phyloP scores from a whole-genome alignment of 2,113 vertebrate genomes.

The Thymallus thymallus region DNA sequence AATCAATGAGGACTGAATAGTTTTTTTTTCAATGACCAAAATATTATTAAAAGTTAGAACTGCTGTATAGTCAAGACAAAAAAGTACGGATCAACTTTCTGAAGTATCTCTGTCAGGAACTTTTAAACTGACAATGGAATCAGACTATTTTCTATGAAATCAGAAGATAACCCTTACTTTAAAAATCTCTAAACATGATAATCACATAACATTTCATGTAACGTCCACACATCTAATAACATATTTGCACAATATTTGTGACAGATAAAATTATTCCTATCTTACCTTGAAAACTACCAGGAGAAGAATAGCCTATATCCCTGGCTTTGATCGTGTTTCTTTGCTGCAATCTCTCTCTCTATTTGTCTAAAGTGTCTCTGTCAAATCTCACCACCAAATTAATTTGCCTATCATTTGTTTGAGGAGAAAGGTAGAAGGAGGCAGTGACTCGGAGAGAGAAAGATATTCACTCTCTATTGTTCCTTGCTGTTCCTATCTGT shows the following conservation, averaged over 20 bases:
- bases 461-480: constrained; percentile 46
- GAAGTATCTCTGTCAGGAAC: background rate
- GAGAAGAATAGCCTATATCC: constrained; percentile 1
- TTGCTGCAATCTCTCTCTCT: constrained; percentile 40
- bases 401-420: constrained; percentile 81
- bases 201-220: background rate
- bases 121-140: background rate
- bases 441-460: constrained; percentile 43
- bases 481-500: constrained; percentile 5
- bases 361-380: constrained; percentile 51
- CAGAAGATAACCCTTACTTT: background rate
- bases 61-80: background rate
- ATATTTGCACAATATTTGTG: background rate
- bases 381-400: constrained; percentile 67
- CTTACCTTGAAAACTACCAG: constrained; percentile 60
- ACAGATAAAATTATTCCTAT: constrained; percentile 8
- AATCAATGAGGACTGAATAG: background rate
- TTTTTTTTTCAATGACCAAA: background rate
- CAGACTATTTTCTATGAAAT: background rate
- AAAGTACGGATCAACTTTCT: background rate
- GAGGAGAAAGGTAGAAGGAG: constrained; percentile 51
- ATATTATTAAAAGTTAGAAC: background rate
- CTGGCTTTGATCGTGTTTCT: constrained; percentile 39
- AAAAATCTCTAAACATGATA: constrained; percentile 12
- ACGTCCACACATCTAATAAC: background rate